phyloP scores from a whole-genome alignment of 1,140 invertebrate genomes.

The Tetramorium parvispinum region DNA sequence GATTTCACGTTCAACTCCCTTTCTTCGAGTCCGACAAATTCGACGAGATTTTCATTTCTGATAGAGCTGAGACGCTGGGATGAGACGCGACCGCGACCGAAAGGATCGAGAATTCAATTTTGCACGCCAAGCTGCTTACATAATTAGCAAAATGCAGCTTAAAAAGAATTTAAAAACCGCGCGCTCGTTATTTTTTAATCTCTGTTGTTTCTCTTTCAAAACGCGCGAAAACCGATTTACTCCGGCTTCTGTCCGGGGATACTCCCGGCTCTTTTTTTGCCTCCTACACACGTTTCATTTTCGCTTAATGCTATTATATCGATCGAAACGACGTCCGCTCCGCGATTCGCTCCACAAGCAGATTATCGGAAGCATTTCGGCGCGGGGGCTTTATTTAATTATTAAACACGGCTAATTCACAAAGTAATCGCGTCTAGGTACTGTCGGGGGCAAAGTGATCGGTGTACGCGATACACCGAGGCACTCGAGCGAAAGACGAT shows the following conservation, averaged over 20 bases:
- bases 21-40: background rate
- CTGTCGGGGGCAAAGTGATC: conserved; percentile 34
- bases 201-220: too few relatives aligned
- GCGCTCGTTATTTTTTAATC: too few relatives aligned
- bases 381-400: conserved; percentile 9
- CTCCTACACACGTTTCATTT: background rate
- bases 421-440: conserved; percentile 31
- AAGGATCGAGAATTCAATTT: conserved; percentile 17
- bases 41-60: background rate
- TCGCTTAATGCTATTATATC: background rate
- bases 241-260: too few relatives aligned
- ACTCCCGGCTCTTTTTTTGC: too few relatives aligned
- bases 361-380: conserved; percentile 21
- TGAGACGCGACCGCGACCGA: background rate
- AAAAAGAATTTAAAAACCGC: too few relatives aligned
- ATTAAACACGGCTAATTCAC: background rate
- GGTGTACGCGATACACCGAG: conserved; percentile 22
- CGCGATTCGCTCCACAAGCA: background rate
- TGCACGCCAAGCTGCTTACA: background rate
- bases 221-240: too few relatives aligned
- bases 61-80: background rate
- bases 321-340: conserved; percentile 2
- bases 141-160: too few relatives aligned
- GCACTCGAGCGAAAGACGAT: conserved; percentile 40
- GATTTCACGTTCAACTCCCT: background rate